Percentiles rank a stretch among this genome's conserved stretches.
Conservation (phyloP, 2,888 invertebrate genomes). For the Spilarctia lutea region DNA sequence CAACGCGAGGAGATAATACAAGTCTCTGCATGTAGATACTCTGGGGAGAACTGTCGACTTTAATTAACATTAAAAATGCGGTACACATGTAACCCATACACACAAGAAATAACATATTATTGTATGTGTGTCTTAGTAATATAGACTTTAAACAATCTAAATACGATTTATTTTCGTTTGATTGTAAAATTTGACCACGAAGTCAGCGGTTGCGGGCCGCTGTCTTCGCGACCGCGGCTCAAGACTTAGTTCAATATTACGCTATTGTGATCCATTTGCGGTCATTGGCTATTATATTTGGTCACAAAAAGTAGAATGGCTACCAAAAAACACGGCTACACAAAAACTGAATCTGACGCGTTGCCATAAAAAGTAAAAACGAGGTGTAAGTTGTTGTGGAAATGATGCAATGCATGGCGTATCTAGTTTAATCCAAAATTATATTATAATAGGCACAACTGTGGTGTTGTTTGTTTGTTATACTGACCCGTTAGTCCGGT, state of each 20-base stretch:
- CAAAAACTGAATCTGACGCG: neutral
- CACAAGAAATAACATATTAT: too few species aligned
- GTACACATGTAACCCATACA: too few species aligned
- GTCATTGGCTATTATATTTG: slow-evolving; percentile 26
- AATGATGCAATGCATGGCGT: neutral
- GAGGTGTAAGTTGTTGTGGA: neutral
- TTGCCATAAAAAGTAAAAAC: neutral
- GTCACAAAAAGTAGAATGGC: slow-evolving; percentile 27
- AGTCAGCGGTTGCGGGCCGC: too few species aligned
- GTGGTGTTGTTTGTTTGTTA: neutral
- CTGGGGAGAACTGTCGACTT: too few species aligned
- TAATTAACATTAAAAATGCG: too few species aligned
- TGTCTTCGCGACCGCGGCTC: neutral
- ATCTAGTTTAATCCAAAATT: neutral
- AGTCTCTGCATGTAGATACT: too few species aligned
- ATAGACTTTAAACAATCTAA: too few species aligned
- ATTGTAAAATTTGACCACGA: too few species aligned
- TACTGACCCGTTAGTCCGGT: neutral
- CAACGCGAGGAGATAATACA: too few species aligned
- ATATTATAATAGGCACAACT: neutral
- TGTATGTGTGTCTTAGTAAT: too few species aligned
- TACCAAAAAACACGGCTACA: slow-evolving; percentile 1
- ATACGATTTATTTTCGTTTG: too few species aligned
- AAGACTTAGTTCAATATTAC: slow-evolving; percentile 10
- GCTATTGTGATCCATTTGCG: slow-evolving; percentile 16